Evolutionary conservation across 2,888 invertebrate genomes (phyloP).

Genomic region (Spisula solida): DNA sequence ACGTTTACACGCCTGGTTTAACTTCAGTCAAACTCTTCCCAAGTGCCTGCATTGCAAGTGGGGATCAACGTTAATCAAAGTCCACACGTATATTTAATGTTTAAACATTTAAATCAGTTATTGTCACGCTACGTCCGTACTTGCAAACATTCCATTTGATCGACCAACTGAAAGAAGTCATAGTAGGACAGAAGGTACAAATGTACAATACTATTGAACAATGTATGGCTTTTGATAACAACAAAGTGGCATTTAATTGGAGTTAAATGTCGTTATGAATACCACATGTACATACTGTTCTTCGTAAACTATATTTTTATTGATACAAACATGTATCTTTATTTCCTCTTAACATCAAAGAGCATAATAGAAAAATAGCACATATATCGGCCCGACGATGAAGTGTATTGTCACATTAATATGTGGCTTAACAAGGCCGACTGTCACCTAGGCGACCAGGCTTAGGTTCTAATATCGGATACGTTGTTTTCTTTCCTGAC

Average conservation of each 20-base stretch:
- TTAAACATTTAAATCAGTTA: conserved; percentile 4
- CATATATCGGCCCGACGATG: too few relatives aligned
- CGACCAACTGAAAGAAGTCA: background rate
- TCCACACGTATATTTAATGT: background rate
- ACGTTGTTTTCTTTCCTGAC: too few relatives aligned
- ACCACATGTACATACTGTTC: too few relatives aligned
- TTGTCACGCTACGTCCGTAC: background rate
- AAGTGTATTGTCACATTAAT: too few relatives aligned
- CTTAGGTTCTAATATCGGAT: too few relatives aligned
- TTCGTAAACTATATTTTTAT: too few relatives aligned
- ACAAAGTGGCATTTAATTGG: background rate
- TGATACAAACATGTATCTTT: too few relatives aligned
- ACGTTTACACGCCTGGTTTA: conserved; percentile 39
- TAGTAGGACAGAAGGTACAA: background rate
- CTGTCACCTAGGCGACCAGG: too few relatives aligned
- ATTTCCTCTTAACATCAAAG: too few relatives aligned
- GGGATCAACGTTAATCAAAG: conserved; percentile 40
- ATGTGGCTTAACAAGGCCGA: too few relatives aligned
- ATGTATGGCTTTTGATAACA: background rate
- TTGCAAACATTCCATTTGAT: background rate
- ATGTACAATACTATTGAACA: background rate
- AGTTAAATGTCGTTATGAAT: background rate
- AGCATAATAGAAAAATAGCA: too few relatives aligned
- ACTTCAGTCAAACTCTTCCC: background rate
- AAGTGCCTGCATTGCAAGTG: conserved; percentile 6